phyloP scores from a whole-genome alignment of 2,797 vertebrate species.

The Gastrophryne carolinensis region DNA sequence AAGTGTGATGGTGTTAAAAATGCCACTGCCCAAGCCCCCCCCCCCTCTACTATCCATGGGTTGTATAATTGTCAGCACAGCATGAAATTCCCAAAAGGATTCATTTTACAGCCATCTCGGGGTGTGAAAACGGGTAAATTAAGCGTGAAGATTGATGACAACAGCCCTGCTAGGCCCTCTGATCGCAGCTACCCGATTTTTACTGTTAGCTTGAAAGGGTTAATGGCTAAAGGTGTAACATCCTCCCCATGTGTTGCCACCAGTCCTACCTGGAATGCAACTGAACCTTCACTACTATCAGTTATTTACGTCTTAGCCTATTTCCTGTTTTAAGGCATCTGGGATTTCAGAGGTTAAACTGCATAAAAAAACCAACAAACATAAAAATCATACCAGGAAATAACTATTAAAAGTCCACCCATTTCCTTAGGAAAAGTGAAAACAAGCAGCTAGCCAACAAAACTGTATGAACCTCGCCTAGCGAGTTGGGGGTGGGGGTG shows the following conservation, averaged over 20 bases:
- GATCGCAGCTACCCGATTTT: not conserved
- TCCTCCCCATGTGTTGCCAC: not conserved
- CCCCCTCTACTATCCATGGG: constrained; percentile 60
- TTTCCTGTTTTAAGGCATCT: not conserved
- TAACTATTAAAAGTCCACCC: constrained; percentile 54
- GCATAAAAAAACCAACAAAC: constrained; percentile 55
- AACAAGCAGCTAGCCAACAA: constrained; percentile 29
- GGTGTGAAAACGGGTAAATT: constrained; percentile 70
- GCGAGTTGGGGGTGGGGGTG: not conserved
- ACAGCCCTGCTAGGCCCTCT: constrained; percentile 63
- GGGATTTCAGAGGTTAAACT: constrained; percentile 42
- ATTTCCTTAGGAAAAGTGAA: constrained; percentile 59
- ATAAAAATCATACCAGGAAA: constrained; percentile 54
- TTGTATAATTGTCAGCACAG: constrained; percentile 70
- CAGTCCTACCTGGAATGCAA: not conserved
- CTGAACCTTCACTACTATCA: not conserved
- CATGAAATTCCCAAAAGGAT: constrained; percentile 77
- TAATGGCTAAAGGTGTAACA: not conserved
- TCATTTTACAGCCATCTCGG: constrained; percentile 69
- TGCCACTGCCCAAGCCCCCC: constrained; percentile 57
- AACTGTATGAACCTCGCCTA: constrained; percentile 3
- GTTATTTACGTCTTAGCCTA: no score
- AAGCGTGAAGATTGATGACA: constrained; percentile 69
- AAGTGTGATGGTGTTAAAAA: constrained; percentile 71
- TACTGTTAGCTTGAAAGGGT: not conserved